phyloP scores from a whole-genome alignment of 2,113 vertebrate genomes.

The Burhinus bistriatus region DNA sequence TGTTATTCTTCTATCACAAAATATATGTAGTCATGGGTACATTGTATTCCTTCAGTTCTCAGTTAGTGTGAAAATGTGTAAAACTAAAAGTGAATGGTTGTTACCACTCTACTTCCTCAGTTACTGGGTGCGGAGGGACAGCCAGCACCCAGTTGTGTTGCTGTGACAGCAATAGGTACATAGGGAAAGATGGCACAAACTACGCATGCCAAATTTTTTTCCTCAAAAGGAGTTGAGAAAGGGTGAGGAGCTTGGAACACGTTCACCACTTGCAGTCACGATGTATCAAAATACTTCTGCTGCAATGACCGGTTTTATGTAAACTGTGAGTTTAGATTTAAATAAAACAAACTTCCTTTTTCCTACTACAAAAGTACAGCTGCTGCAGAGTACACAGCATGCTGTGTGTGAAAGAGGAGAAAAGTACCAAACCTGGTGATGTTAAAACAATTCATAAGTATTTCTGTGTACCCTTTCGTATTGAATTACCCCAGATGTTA shows the following conservation, averaged over 20 bases:
- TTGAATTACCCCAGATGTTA: not conserved
- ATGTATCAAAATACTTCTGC: not conserved
- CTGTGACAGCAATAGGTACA: not conserved
- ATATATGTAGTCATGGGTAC: not conserved
- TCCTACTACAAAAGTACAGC: not conserved
- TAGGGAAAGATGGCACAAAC: not conserved
- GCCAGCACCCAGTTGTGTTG: not conserved
- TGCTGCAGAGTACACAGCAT: not conserved
- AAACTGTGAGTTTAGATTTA: constrained; percentile 13
- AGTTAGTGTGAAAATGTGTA: not conserved
- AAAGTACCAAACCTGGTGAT: not conserved
- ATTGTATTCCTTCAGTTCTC: not conserved
- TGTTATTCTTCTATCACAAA: not conserved
- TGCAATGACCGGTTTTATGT: not conserved
- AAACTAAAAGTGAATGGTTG: not conserved
- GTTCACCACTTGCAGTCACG: not conserved
- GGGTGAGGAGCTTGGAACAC: not conserved
- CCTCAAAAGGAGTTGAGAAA: not conserved
- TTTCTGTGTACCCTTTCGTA: not conserved
- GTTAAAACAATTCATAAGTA: not conserved
- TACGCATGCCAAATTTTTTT: not conserved
- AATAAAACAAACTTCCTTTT: constrained; percentile 43
- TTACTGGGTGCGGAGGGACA: not conserved
- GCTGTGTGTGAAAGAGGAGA: not conserved
- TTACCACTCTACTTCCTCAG: not conserved